phyloP scores from a whole-genome alignment of 2,113 vertebrate species.

The Sylvia atricapilla region DNA sequence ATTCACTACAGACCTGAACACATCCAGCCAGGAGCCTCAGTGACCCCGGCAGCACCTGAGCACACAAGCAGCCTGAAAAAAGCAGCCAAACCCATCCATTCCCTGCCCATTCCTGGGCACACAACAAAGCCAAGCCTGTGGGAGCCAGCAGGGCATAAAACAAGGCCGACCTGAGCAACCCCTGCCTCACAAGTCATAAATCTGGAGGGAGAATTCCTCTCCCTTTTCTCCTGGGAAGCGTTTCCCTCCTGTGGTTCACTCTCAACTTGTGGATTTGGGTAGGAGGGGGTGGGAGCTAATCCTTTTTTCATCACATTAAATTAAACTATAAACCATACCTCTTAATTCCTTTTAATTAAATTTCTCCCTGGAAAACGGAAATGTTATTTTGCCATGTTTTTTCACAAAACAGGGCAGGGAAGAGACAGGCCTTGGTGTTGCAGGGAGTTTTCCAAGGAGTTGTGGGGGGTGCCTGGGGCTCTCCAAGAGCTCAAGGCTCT shows the following conservation, averaged over 20 bases:
- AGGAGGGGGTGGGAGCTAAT: neutral
- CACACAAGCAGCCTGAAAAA: neutral
- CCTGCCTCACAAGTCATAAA: neutral
- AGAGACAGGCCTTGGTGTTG: rapidly evolving
- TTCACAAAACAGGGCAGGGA: neutral
- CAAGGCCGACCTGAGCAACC: neutral
- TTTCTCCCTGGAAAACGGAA: neutral
- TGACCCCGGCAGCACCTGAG: neutral
- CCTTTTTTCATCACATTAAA: slow-evolving; percentile 46
- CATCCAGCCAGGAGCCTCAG: neutral
- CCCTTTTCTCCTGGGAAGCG: neutral
- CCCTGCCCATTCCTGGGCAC: neutral
- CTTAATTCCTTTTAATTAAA: slow-evolving; percentile 46
- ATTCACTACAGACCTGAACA: neutral
- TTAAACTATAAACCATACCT: slow-evolving; percentile 39
- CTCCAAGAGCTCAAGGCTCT: neutral
- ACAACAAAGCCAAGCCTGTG: neutral
- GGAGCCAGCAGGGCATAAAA: neutral
- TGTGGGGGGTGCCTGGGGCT: neutral
- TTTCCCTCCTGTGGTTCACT: neutral
- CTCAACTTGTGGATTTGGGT: neutral
- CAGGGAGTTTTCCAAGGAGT: neutral
- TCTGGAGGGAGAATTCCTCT: neutral
- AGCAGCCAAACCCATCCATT: neutral
- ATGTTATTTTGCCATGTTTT: neutral